Base-by-base conservation (phyloP, 1,140 invertebrate species). In the Tetraneura akinire region DNA sequence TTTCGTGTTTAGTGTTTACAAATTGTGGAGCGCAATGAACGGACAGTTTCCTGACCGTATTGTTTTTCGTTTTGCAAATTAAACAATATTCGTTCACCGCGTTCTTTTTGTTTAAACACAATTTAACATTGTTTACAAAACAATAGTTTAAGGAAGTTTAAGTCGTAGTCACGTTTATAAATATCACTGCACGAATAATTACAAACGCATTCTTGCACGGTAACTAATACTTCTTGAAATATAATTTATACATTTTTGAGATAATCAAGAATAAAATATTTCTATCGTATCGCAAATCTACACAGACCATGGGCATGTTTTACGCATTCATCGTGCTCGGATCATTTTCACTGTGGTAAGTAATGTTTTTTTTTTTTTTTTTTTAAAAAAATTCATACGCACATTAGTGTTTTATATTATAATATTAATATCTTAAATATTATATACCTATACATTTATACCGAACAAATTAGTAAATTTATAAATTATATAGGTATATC, bases 1-100 rank as follows among this genome's bases (percentile, higher is more conserved):
- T 45, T 47, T 47, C 45, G n/a, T 53, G 51, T 53, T 70, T 68
- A 32, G 42, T 76, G 73, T 76, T 76, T 76, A 78, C 55, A 45
- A 78, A 60, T 62, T 2, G 29, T 6, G 14, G 29, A 13, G 14
- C 32, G n/a, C 51, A 37, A 45, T 3, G 73, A 60, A 21, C 29
- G 21, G 18, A 18, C 8, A 1, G 74, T 78, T 78, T 62, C 37
- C 53, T 47, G 53, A 74, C 32, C 21, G 42, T 60, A 42, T 57
- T 29, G 51, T 60, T 60, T 57, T 32, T 57, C 16, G 16, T 70
- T 68, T 53, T 14, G 18, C 16, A 32, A 73, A 49, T 13, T 37
- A 60, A 60, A 76, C 32, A 60, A 18, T 21, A n/a, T 29, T 55
- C 26, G 26, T 13, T 51, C 18, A 10, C 9, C 3, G 45, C n/a